A percentile compares a stretch with the other conserved stretches of the same genome.
These are phyloP conservation scores for Sphecodes monilicornis DNA, from an alignment of 2,888 invertebrate genomes.

Conservation along the genomic window DNA sequence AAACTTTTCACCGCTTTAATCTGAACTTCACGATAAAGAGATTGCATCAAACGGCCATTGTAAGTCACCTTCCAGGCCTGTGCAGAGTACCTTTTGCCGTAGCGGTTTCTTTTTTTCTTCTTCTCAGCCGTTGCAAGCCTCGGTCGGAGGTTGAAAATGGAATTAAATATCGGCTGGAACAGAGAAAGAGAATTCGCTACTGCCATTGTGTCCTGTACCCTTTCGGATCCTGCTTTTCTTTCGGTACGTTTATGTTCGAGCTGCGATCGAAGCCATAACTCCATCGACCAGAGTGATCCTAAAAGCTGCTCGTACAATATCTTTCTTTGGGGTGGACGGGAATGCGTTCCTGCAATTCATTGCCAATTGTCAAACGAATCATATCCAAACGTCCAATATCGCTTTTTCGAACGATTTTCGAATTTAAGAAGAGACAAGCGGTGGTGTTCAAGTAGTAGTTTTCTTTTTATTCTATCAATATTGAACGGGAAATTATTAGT, in stretches of 20 bases:
- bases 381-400: neutral
- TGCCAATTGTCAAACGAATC: neutral
- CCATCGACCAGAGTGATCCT: neutral
- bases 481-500: neutral
- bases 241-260: neutral
- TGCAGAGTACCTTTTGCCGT: slow-evolving; percentile 56
- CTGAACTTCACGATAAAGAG: slow-evolving; percentile 72
- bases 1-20: slow-evolving; percentile 68
- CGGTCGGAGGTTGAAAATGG: slow-evolving; percentile 45
- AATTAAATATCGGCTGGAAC: slow-evolving; percentile 54
- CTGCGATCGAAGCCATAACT: neutral
- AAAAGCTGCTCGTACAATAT: neutral
- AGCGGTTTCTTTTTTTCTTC: slow-evolving; percentile 40
- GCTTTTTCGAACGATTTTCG: neutral
- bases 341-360: neutral
- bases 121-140: neutral
- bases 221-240: neutral
- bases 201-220: neutral
- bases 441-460: too few relatives aligned
- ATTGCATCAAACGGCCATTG: slow-evolving; percentile 69
- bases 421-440: neutral
- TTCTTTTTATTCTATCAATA: neutral
- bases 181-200: neutral
- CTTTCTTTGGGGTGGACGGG: neutral
- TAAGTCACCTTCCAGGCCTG: slow-evolving; percentile 58